Conservation (phyloP, 2,797 vertebrate genomes). For the Onychomys arenicola region DNA sequence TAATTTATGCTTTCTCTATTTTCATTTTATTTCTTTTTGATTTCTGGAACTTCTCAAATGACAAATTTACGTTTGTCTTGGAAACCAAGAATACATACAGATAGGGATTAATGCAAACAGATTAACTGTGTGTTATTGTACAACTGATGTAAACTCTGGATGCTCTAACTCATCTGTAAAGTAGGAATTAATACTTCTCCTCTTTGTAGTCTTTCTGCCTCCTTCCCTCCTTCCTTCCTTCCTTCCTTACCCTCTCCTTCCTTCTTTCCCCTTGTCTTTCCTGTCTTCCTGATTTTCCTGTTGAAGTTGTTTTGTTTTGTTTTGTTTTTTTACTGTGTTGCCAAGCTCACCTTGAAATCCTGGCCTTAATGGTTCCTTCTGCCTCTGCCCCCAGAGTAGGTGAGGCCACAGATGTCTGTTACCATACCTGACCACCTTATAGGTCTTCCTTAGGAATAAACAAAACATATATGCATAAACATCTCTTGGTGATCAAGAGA, state of each 20-base stretch:
- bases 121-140: neutral
- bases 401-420: neutral
- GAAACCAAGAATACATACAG: neutral
- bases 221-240: neutral
- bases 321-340: neutral
- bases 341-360: neutral
- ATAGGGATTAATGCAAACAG: neutral
- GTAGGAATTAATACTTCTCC: neutral
- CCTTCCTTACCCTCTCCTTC: neutral
- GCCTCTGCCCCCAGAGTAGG: neutral
- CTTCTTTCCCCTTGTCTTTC: neutral
- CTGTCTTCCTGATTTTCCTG: neutral
- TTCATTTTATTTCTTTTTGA: conserved; percentile 14
- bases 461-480: neutral
- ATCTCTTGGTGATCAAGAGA: neutral
- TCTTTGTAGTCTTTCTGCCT: no score
- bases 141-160: neutral
- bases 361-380: neutral
- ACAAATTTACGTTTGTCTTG: neutral
- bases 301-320: neutral
- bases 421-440: neutral
- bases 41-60: neutral
- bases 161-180: neutral
- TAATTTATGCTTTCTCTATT: neutral
- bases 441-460: neutral